These are phyloP conservation scores for Pycnonotus jocosus DNA, from an alignment of 2,113 vertebrate genomes.

Conservation along the genomic window DNA sequence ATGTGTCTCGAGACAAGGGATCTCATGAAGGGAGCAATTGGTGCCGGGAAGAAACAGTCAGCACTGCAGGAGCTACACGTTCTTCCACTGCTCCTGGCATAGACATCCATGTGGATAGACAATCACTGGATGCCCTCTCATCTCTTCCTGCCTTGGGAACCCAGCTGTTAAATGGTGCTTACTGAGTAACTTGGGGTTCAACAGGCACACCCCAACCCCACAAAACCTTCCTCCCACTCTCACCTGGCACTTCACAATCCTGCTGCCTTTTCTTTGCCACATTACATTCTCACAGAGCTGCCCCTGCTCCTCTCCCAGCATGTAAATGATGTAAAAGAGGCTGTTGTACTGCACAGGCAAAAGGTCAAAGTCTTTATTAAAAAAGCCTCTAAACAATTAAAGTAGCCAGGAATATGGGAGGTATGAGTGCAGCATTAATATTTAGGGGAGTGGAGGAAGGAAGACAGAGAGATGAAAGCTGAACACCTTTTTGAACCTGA, in stretches of 20 bases:
- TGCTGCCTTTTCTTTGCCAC: not conserved
- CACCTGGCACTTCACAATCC: not conserved
- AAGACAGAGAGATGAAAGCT: constrained; percentile 60
- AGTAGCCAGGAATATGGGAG: not conserved
- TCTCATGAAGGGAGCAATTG: not conserved
- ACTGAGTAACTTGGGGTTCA: not conserved
- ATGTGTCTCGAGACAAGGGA: not conserved
- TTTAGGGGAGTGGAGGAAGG: constrained; percentile 32
- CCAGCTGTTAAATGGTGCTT: not conserved
- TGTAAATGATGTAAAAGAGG: not conserved
- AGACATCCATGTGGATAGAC: not conserved
- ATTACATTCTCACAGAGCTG: not conserved
- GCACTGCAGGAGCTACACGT: not conserved
- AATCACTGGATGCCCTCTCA: not conserved
- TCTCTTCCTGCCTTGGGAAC: not conserved
- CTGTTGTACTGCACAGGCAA: not conserved
- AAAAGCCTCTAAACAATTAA: constrained; percentile 19
- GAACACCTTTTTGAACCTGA: constrained; percentile 57
- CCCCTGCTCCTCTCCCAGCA: not conserved
- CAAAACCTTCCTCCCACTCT: not conserved
- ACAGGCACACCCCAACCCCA: accelerated
- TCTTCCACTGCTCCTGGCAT: not conserved
- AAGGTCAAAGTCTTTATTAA: constrained; percentile 26
- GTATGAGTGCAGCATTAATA: constrained; percentile 31
- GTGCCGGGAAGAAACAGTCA: not conserved